Conservation (phyloP, 2,888 invertebrate species). For the Epinotia demarniana region DNA sequence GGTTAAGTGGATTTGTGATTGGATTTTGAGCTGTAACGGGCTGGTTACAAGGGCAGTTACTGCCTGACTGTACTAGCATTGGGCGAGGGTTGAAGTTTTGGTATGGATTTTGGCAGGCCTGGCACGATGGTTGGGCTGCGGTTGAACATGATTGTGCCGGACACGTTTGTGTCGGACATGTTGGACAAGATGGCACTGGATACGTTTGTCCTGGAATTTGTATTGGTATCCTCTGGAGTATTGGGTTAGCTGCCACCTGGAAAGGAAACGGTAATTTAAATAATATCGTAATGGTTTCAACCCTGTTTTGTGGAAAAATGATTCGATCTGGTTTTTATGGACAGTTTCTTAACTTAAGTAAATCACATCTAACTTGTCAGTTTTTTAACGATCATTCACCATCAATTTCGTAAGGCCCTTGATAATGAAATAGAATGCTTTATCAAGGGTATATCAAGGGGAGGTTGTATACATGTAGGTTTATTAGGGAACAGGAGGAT, state of each 20-base stretch:
- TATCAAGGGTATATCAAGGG: too few relatives aligned
- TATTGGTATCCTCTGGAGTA: constrained; percentile 46
- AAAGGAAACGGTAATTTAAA: constrained; percentile 48
- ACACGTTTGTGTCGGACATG: constrained; percentile 49
- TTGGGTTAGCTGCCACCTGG: constrained; percentile 62
- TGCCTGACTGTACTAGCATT: constrained; percentile 48
- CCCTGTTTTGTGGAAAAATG: too few relatives aligned
- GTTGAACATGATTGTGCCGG: constrained; percentile 53
- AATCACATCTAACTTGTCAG: too few relatives aligned
- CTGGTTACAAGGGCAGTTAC: constrained; percentile 54
- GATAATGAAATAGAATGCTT: too few relatives aligned
- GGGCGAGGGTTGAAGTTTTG: constrained; percentile 44
- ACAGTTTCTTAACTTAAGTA: too few relatives aligned
- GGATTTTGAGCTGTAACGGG: constrained; percentile 52
- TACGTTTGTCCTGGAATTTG: constrained; percentile 41
- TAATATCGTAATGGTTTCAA: neutral
- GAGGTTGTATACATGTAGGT: too few relatives aligned
- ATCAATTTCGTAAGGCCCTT: too few relatives aligned
- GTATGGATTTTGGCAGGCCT: constrained; percentile 44
- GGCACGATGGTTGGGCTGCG: constrained; percentile 49
- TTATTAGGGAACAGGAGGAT: too few relatives aligned
- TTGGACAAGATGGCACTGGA: constrained; percentile 47
- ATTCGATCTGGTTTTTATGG: too few relatives aligned
- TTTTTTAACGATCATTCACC: too few relatives aligned
- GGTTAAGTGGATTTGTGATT: constrained; percentile 48